Conservation (phyloP, 2,797 vertebrate genomes). For the Sandelia bainsii region DNA sequence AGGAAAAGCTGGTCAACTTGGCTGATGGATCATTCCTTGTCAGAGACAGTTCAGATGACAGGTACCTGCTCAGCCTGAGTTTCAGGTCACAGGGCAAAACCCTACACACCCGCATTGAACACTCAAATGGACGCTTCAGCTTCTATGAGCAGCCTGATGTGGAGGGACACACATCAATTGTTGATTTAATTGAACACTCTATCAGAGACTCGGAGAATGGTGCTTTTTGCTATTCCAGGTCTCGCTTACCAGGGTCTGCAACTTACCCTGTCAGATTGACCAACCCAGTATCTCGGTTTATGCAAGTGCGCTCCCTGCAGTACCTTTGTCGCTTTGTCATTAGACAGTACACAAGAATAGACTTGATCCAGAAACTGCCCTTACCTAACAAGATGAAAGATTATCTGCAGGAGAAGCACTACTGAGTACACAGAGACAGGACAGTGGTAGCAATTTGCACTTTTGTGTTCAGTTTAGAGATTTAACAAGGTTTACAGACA, state of each 20-base stretch:
- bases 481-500: conserved; percentile 94
- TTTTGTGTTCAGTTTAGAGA: conserved; percentile 92
- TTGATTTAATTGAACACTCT: conserved; percentile 97
- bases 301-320: conserved; percentile 99
- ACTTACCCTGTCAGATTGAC: conserved; percentile 98
- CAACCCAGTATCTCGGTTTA: conserved; percentile 96
- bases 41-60: conserved; percentile 97
- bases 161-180: conserved; percentile 97
- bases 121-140: conserved; percentile 98
- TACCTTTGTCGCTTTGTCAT: conserved; percentile 99
- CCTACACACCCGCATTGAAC: conserved; percentile 97
- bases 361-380: conserved; percentile 99
- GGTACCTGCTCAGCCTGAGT: conserved; percentile 97
- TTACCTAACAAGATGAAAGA: conserved; percentile 99
- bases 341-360: conserved; percentile 98
- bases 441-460: conserved; percentile 92
- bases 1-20: conserved; percentile 95
- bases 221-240: conserved; percentile 98
- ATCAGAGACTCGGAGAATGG: conserved; percentile 99
- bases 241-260: conserved; percentile 96
- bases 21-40: conserved; percentile 96
- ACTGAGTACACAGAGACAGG: conserved; percentile 89
- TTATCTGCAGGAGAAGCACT: conserved; percentile 99
- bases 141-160: conserved; percentile 99
- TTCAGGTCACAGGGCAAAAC: conserved; percentile 98